Evolutionary conservation across 2,113 vertebrate genomes (phyloP), one percentile per base, ranked within the genome.

Genomic region (Dromaius novaehollandiae): DNA sequence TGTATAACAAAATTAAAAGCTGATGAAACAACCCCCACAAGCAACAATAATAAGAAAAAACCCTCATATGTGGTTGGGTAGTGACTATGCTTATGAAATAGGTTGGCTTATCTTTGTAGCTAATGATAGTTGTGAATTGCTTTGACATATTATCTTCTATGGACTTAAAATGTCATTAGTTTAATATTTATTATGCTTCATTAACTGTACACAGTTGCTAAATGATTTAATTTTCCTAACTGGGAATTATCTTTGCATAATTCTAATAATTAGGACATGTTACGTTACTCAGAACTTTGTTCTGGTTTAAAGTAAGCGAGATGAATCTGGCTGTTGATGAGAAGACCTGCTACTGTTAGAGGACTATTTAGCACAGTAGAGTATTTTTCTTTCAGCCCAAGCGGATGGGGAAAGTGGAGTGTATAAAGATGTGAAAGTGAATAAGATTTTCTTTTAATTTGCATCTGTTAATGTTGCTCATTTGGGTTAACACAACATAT

Each of bases 201-300:
- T 97, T 96, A 97, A 83, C 81, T 85, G 64, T 82, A 92, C 66
- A 66, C 61, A 95, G 86, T 89, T 93, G 25, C 30, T 96, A 89
- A 97, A 91, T 97, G 5, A 85, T 95, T 96, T 96, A 58, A 89
- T 97, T 95, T 96, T 94, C 60, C 80, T 89, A 92, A 95, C 86
- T 94, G 53, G 36, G 80, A 95, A n/a, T 46, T 94, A 85, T 91
- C 63, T 92, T 95, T 91, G 48, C 44, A 79, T 85, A 82, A 91
- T 92, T 84, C 44, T 56, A 89, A 92, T 93, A 93, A 96, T 92
- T 82, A 89, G 78, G 79, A 82, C 19, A 38, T 93, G 56, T 71
- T 71, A 8, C 34, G 93, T 91, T 91, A 73, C 26, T 91, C 90
- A 77, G n/a, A 91, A 91, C 50, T 91, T 81, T 88, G 4, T 21